Base-by-base conservation (phyloP, 2,888 invertebrate genomes). In the Tiphia femorata region DNA sequence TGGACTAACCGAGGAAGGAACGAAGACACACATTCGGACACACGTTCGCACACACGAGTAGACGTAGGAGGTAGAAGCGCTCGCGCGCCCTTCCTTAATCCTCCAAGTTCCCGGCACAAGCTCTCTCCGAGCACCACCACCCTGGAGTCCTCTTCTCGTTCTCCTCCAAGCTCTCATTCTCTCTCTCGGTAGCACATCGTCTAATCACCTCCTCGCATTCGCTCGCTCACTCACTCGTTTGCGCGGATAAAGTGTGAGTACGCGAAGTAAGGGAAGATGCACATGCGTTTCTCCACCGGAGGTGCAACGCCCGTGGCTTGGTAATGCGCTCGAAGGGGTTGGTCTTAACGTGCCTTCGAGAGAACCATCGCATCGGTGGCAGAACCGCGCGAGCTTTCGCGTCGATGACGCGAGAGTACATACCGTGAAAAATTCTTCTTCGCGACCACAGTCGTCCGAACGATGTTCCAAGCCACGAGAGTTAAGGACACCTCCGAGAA, bases 261-360 rank as follows among this genome's bases (percentile, higher is more conserved):
- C 67, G 73, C 72, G 65, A 62, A 48, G n/a, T n/a, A 64, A 64
- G 53, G 68, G 12, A 65, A 72, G 60, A 74, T 74, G 76, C 72
- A 69, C 78, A 77, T 78, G 77, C 77, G 64, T 67, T 70, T 58
- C 51, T 57, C 55, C 25, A 8, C 5, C 8, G 25, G 61, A 43
- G 59, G 67, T 64, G 58, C 56, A 58, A 66, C 37, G 38, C 49
- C 10, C 12, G 17, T 50, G 61, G 66, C 66, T 70, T 65, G 66
- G 63, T 70, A 67, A 63, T 69, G 62, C 57, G 58, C 7, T 3
- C 33, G 25, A 8, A 6, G 8, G 5, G 25, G 6, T 4, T 25
- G 25, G 5, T 8, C 8, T 8, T 25, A 8, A 8, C 25, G 25
- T 25, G 8, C 8, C 25, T 25, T n/a, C n/a, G n/a, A n/a, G n/a